These are phyloP conservation scores for Rynchops niger DNA, from an alignment of 2,113 vertebrate species.

Conservation along the genomic window DNA sequence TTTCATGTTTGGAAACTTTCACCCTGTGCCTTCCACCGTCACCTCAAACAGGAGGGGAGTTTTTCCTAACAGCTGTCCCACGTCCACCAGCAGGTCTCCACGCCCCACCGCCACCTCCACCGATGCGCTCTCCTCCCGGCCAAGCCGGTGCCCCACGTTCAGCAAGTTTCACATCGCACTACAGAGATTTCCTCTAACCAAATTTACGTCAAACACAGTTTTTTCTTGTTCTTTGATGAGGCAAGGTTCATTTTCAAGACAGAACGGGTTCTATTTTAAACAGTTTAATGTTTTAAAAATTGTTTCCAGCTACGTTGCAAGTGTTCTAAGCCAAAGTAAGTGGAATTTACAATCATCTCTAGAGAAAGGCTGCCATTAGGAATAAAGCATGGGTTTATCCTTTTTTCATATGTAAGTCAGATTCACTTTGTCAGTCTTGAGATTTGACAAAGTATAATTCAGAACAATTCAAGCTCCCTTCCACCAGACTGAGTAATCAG, in stretches of 20 bases:
- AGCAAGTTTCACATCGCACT: not conserved
- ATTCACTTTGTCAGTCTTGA: conserved; percentile 47
- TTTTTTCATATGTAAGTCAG: conserved; percentile 60
- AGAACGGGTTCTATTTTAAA: not conserved
- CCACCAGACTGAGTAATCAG: conserved; percentile 35
- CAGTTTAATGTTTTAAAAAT: not conserved
- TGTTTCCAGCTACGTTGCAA: not conserved
- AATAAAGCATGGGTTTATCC: conserved; percentile 40
- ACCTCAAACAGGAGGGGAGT: not conserved
- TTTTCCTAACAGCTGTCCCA: not conserved
- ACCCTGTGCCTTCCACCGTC: not conserved
- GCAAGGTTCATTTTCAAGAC: not conserved
- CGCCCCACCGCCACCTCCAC: not conserved
- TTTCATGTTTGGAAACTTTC: not conserved
- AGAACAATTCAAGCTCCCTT: conserved; percentile 42
- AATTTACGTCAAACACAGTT: not conserved
- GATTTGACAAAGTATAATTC: conserved; percentile 53
- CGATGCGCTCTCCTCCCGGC: not conserved
- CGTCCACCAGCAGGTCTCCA: not conserved
- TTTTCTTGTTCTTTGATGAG: not conserved
- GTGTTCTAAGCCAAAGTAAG: conserved; percentile 3
- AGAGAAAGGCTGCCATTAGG: conserved; percentile 43
- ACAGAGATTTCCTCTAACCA: not conserved
- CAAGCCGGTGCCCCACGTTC: not conserved
- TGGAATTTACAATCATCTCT: not conserved